Percentiles rank a stretch among this genome's conserved stretches.
phyloP scores from a whole-genome alignment of 2,888 invertebrate species.

The Caenorhabditis auriculariae region DNA sequence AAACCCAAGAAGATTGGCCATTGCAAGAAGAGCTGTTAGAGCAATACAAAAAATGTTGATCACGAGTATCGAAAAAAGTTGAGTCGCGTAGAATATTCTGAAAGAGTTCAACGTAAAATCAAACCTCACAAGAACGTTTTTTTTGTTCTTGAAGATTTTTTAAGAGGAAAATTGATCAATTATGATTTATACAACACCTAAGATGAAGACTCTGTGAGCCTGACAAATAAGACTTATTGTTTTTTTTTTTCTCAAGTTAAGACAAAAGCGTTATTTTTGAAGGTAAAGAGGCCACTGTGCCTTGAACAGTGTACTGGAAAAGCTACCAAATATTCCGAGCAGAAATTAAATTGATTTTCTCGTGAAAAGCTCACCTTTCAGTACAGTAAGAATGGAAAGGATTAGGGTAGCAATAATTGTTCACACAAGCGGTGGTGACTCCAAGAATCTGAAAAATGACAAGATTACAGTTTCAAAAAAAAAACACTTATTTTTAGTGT shows the following conservation, averaged over 20 bases:
- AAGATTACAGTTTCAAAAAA: neutral
- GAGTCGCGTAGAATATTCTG: conserved; percentile 39
- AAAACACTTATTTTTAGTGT: neutral
- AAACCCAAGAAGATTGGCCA: conserved; percentile 41
- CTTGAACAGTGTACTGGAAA: too few species aligned
- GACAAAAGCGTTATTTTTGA: too few species aligned
- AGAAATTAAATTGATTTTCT: too few species aligned
- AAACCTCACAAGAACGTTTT: too few species aligned
- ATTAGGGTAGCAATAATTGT: conserved; percentile 48
- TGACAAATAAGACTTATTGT: too few species aligned
- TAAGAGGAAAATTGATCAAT: too few species aligned
- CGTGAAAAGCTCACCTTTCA: conserved; percentile 24
- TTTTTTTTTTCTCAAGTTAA: too few species aligned
- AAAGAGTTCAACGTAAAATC: neutral
- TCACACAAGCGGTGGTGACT: conserved; percentile 28
- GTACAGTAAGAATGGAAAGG: conserved; percentile 23
- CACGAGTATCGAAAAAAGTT: conserved; percentile 50
- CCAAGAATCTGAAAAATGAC: conserved; percentile 36
- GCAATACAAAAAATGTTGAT: conserved; percentile 47
- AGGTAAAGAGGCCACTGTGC: too few species aligned
- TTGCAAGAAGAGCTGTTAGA: conserved; percentile 36
- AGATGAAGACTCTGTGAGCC: too few species aligned
- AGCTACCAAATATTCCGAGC: too few species aligned
- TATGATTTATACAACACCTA: too few species aligned
- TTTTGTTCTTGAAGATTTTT: too few species aligned